Conservation (phyloP, 1,140 invertebrate genomes). For the Drosophila busckii region DNA sequence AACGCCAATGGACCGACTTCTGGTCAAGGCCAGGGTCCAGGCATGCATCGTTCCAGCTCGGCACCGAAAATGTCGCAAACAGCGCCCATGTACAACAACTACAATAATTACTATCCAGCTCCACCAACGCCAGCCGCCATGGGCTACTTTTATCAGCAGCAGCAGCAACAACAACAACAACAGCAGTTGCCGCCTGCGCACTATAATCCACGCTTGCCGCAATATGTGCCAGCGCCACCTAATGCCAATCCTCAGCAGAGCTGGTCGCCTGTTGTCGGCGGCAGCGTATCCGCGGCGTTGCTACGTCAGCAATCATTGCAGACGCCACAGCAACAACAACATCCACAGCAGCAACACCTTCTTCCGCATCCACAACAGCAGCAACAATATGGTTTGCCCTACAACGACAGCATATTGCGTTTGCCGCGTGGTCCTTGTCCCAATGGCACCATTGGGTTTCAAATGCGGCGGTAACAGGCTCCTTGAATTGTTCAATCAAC, state of each 20-base stretch:
- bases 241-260: conserved; percentile 55
- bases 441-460: conserved; percentile 81
- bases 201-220: conserved; percentile 52
- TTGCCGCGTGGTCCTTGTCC: conserved; percentile 81
- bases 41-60: conserved; percentile 59
- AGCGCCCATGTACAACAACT: conserved; percentile 49
- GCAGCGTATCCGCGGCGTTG: conserved; percentile 62
- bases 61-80: conserved; percentile 63
- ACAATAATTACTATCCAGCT: conserved; percentile 54
- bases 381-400: conserved; percentile 33
- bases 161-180: conserved; percentile 14
- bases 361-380: conserved; percentile 33
- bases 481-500: conserved; percentile 20
- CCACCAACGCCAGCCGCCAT: conserved; percentile 36
- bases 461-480: conserved; percentile 81
- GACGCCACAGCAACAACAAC: conserved; percentile 40
- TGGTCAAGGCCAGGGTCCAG: conserved; percentile 5
- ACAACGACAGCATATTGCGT: conserved; percentile 80
- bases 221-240: conserved; percentile 24
- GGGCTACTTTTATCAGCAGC: conserved; percentile 52
- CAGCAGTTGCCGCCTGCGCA: conserved; percentile 31
- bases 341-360: conserved; percentile 29
- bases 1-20: conserved; percentile 18
- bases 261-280: conserved; percentile 73
- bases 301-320: conserved; percentile 65